Conservation (phyloP, 2,797 vertebrate genomes). For the Nothura maculosa region DNA sequence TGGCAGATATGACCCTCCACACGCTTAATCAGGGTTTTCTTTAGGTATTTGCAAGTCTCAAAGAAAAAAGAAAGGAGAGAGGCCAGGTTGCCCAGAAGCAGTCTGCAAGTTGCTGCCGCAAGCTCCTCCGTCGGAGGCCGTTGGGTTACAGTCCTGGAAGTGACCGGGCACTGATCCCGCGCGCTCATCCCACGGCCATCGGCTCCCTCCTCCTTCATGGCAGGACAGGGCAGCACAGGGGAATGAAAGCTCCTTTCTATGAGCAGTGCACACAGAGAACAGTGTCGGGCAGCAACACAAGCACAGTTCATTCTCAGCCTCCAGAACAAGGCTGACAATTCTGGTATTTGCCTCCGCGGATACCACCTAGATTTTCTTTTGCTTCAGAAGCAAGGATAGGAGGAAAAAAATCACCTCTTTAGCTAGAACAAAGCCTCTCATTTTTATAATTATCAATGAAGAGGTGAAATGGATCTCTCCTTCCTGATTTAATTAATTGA, state of each 20-base stretch:
- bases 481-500: neutral
- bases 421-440: neutral
- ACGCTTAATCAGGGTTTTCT: neutral
- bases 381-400: neutral
- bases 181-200: neutral
- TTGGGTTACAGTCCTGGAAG: neutral
- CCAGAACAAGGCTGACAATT: neutral
- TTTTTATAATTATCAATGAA: neutral
- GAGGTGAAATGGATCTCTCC: neutral
- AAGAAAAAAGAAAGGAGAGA: neutral
- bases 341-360: neutral
- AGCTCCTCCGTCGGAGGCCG: neutral
- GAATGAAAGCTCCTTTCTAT: neutral
- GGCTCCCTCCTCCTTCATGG: neutral
- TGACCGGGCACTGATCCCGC: neutral
- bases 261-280: neutral
- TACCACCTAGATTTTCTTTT: neutral
- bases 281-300: neutral
- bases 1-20: neutral
- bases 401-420: accelerated
- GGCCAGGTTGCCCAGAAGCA: neutral
- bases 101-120: conserved; percentile 6
- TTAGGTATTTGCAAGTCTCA: neutral
- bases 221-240: neutral
- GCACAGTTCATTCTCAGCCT: neutral